A percentile compares a stretch with the other conserved stretches of the same genome.
phyloP scores from a whole-genome alignment of 2,888 invertebrate genomes.

The Chymomyza amoena region DNA sequence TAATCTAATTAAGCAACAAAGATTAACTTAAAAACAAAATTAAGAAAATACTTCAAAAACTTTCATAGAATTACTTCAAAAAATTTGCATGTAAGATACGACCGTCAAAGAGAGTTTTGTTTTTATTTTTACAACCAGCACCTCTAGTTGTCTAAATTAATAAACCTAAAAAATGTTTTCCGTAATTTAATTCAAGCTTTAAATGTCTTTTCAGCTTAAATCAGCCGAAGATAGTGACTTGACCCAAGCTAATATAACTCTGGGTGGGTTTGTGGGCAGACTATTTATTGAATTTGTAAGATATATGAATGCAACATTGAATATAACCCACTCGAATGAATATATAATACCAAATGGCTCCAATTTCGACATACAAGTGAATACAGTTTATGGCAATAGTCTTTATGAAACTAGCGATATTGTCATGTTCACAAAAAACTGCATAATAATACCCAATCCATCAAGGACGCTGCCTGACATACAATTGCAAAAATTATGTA shows the following conservation, averaged over 20 bases:
- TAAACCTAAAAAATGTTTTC: too few species aligned
- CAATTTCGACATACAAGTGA: not conserved
- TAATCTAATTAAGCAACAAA: too few species aligned
- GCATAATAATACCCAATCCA: slow-evolving; percentile 11
- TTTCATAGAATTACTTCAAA: too few species aligned
- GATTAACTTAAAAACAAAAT: too few species aligned
- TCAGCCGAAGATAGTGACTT: slow-evolving; percentile 11
- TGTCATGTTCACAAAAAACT: not conserved
- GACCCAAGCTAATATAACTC: not conserved
- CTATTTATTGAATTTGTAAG: slow-evolving; percentile 14
- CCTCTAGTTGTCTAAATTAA: too few species aligned
- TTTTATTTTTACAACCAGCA: too few species aligned
- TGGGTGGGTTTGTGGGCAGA: slow-evolving; percentile 9
- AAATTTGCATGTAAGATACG: too few species aligned
- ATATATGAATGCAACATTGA: slow-evolving; percentile 15
- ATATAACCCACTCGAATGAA: not conserved
- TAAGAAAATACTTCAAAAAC: too few species aligned
- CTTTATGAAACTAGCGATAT: not conserved
- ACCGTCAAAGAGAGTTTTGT: too few species aligned
- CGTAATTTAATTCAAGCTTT: too few species aligned
- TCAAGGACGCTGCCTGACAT: not conserved
- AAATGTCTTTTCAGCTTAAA: slow-evolving; percentile 13
- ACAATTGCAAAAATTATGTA: not conserved
- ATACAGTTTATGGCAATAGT: not conserved
- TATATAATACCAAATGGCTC: not conserved